Percentiles rank a stretch among this genome's conserved stretches.
phyloP scores from a whole-genome alignment of 2,888 invertebrate species.

The Prenolepis imparis region DNA sequence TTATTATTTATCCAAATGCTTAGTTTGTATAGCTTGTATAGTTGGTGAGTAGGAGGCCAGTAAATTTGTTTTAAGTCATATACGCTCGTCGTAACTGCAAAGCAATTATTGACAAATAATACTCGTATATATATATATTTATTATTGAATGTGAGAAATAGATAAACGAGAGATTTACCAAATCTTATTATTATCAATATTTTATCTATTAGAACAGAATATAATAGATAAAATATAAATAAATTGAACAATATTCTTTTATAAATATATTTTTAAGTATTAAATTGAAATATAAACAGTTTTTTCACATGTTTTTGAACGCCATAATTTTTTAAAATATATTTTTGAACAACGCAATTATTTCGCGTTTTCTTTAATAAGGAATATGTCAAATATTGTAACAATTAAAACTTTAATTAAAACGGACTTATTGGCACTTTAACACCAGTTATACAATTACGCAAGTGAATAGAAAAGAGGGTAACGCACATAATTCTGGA shows the following conservation, averaged over 20 bases:
- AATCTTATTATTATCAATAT: background rate
- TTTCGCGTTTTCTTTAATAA: background rate
- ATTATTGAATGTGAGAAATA: background rate
- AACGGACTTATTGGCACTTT: slow-evolving; percentile 25
- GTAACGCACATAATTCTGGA: slow-evolving; percentile 60
- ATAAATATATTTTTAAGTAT: background rate
- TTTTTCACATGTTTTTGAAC: background rate
- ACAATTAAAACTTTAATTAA: background rate
- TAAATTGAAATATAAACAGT: background rate
- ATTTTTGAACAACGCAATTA: background rate
- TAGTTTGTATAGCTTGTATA: slow-evolving; percentile 13
- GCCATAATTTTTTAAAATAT: background rate
- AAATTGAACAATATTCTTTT: background rate
- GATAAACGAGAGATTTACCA: background rate
- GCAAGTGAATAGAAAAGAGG: background rate
- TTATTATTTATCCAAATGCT: slow-evolving; percentile 28
- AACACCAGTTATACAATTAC: slow-evolving; percentile 15
- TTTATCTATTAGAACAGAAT: background rate
- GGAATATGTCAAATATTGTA: background rate
- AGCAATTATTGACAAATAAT: slow-evolving; percentile 2
- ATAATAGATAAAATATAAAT: background rate
- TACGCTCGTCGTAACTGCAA: background rate
- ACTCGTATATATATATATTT: background rate
- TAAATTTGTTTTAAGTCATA: slow-evolving; percentile 14
- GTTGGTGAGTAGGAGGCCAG: background rate